Percentiles rank a stretch among this genome's conserved stretches.
Conservation (phyloP, 2,888 invertebrate species). For the Limenitis camilla region DNA sequence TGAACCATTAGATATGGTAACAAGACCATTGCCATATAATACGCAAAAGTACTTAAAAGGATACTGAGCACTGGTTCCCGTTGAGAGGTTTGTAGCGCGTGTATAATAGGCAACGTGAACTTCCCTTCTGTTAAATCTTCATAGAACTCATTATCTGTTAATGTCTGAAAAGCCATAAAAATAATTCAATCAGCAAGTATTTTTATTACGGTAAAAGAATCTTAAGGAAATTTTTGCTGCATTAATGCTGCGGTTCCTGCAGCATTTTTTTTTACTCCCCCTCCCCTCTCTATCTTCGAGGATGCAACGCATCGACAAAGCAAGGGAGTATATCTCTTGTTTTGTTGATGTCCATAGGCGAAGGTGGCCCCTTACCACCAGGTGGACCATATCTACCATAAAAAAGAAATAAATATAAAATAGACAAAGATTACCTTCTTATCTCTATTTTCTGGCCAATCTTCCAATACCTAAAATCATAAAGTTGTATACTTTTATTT, state of each 20-base stretch:
- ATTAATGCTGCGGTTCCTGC: too few relatives aligned
- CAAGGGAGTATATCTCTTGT: too few relatives aligned
- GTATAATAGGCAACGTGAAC: conserved; percentile 93
- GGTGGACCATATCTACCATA: too few relatives aligned
- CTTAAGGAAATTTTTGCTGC: too few relatives aligned
- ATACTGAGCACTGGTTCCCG: conserved; percentile 77
- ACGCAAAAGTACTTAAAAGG: conserved; percentile 16
- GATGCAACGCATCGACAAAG: too few relatives aligned
- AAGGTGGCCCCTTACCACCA: too few relatives aligned
- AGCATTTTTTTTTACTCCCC: too few relatives aligned
- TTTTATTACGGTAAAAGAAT: too few relatives aligned
- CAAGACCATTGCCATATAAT: too few relatives aligned
- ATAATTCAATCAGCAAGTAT: background rate
- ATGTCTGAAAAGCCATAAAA: background rate
- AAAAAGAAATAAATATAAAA: background rate
- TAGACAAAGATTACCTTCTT: conserved; percentile 4
- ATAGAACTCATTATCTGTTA: conserved; percentile 87
- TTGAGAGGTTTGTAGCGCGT: conserved; percentile 81
- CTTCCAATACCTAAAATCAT: conserved; percentile 17
- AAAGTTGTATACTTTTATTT: background rate
- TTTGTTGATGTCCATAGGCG: too few relatives aligned
- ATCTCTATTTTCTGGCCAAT: conserved; percentile 8
- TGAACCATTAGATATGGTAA: too few relatives aligned
- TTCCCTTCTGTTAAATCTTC: conserved; percentile 95
- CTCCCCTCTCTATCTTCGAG: too few relatives aligned